These are phyloP conservation scores for Apotomis capreana DNA, from an alignment of 2,888 invertebrate genomes.

Conservation along the genomic window DNA sequence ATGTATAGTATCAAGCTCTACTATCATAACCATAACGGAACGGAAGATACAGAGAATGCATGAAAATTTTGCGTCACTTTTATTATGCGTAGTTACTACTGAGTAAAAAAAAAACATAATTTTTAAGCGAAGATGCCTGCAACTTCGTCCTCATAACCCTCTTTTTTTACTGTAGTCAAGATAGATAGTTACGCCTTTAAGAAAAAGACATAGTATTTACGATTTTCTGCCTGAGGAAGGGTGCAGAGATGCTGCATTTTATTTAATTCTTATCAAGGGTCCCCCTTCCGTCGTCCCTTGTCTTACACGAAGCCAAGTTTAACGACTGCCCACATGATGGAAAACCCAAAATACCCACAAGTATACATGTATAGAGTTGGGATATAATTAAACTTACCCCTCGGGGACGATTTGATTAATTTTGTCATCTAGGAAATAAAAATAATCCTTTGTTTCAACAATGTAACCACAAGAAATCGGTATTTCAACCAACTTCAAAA, in stretches of 20 bases:
- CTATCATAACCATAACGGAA: too few relatives aligned
- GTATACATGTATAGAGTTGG: constrained; percentile 16
- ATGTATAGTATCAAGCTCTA: too few relatives aligned
- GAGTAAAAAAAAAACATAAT: too few relatives aligned
- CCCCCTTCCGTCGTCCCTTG: constrained; percentile 1
- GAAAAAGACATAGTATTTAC: not conserved
- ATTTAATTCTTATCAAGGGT: constrained; percentile 18
- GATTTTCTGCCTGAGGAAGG: not conserved
- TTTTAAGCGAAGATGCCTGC: too few relatives aligned
- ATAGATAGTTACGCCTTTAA: too few relatives aligned
- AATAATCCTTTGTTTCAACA: not conserved
- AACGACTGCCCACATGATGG: constrained; percentile 13
- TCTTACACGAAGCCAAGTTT: constrained; percentile 21
- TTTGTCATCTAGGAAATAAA: not conserved
- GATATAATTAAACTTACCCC: constrained; percentile 20
- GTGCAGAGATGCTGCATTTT: constrained; percentile 14
- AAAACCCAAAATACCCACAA: constrained; percentile 13
- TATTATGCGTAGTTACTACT: too few relatives aligned
- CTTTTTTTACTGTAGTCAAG: too few relatives aligned
- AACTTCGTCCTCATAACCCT: too few relatives aligned
- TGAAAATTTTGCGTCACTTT: too few relatives aligned
- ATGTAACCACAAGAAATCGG: too few relatives aligned
- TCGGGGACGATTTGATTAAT: constrained; percentile 14
- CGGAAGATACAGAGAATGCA: too few relatives aligned
- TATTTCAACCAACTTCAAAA: too few relatives aligned